These are phyloP conservation scores for Pachycephus smyrnensis DNA, from an alignment of 2,888 invertebrate species.

Conservation along the genomic window DNA sequence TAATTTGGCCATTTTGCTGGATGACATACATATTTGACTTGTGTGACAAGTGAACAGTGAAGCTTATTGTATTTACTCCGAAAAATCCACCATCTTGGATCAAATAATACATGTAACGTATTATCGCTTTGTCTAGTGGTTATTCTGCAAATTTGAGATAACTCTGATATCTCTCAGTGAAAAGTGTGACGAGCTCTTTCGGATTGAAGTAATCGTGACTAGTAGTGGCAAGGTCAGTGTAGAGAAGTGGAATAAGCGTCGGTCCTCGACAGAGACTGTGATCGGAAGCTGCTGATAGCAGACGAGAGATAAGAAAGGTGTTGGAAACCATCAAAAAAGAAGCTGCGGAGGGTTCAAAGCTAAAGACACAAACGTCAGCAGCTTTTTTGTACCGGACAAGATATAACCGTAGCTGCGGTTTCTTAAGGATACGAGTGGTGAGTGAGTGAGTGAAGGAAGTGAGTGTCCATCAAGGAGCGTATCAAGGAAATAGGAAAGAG, in stretches of 20 bases:
- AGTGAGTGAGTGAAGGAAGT: neutral
- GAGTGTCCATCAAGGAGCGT: neutral
- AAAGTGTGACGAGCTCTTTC: neutral
- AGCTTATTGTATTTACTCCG: neutral
- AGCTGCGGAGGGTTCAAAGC: neutral
- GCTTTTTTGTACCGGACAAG: neutral
- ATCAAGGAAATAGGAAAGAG: neutral
- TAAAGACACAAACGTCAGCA: neutral
- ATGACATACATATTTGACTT: neutral
- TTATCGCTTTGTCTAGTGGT: neutral
- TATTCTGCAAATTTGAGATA: neutral
- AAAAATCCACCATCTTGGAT: neutral
- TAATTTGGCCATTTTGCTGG: neutral
- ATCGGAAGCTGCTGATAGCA: neutral
- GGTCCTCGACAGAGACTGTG: neutral
- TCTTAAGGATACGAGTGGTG: neutral
- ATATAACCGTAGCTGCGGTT: neutral
- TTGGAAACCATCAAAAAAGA: neutral
- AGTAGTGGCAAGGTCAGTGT: neutral
- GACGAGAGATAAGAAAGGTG: neutral
- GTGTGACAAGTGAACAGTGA: neutral
- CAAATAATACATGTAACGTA: neutral
- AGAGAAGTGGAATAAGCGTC: neutral
- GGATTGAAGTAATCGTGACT: neutral
- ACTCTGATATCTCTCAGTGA: neutral